Base-by-base conservation (phyloP, 2,797 vertebrate species). In the Threskiornis aethiopicus region DNA sequence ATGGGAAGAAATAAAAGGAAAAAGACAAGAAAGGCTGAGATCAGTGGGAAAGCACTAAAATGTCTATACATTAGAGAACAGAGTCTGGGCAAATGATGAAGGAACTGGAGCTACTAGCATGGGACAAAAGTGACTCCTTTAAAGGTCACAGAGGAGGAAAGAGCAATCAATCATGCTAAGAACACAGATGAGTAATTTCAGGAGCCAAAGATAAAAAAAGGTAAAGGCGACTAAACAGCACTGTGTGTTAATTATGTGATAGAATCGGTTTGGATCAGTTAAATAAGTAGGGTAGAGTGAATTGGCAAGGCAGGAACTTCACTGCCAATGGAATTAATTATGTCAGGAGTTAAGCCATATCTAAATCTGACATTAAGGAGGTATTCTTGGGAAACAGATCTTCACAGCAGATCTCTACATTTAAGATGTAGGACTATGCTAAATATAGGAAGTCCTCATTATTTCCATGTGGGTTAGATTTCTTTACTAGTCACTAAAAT, bases 161-260 rank as follows among this genome's bases (percentile, higher is more conserved):
- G 44, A 78, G 26, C 65, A 91, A 97, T 93, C 81, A 89, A 25
- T 95, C 67, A 71, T 26, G 16, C 37, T 71, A 61, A 82, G 49
- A 89, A 94, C 9, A 80, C 7, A 64, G 37, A 47, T 83, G 41
- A 94, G 20, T 41, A 87, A 91, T 84, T 90, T 80, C 67, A 80
- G 33, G 54, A 91, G 16, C 16, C 57, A 75, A 67, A 95, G 95
- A 93, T 87, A 96, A 90, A 87, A 87, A 93, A 89, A 57, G 55
- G 28, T 59, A 76, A 87, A 95, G 84, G 77, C 93, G 86, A 84
- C 71, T 85, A 84, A 89, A 80, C 13, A 92, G 64, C n/a, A 73
- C 8, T 55, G 51, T 83, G 58, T 89, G 67, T 70, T 95, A 96
- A 96, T 97, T 94, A 89, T 70, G 81, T 59, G 78, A 94, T 84